These are phyloP conservation scores for Osmerus mordax DNA, from an alignment of 2,113 vertebrate genomes.

Conservation along the genomic window DNA sequence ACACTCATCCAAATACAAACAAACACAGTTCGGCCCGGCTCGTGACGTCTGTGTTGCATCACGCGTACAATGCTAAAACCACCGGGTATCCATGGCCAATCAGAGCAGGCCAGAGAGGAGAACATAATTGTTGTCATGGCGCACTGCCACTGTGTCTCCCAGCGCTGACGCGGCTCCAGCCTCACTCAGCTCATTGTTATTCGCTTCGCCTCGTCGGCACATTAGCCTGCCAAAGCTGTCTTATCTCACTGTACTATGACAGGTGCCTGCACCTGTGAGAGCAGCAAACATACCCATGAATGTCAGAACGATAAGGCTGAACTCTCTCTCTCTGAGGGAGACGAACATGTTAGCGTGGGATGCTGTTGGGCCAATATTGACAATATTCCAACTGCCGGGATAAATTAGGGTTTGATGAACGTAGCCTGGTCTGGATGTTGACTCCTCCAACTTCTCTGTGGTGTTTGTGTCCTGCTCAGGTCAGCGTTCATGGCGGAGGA, in stretches of 20 bases:
- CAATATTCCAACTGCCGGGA: not conserved
- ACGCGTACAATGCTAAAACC: not conserved
- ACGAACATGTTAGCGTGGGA: too few species aligned
- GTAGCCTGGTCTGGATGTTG: not conserved
- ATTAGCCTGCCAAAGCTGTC: constrained; percentile 32
- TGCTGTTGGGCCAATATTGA: too few species aligned
- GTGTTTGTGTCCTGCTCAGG: constrained; percentile 31
- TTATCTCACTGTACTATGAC: constrained; percentile 40
- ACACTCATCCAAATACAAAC: not conserved
- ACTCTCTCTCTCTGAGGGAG: constrained; percentile 9
- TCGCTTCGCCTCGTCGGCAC: constrained; percentile 13
- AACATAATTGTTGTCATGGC: not conserved
- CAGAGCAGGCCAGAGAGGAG: not conserved
- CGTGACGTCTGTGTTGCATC: not conserved
- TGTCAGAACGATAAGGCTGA: constrained; percentile 35
- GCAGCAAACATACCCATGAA: constrained; percentile 33
- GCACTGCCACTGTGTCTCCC: not conserved
- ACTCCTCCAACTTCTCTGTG: not conserved
- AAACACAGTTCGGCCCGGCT: constrained; percentile 5
- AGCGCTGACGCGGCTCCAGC: constrained; percentile 12
- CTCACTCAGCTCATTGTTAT: constrained; percentile 32
- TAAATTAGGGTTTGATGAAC: not conserved
- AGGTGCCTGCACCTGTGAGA: constrained; percentile 19
- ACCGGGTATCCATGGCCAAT: not conserved
- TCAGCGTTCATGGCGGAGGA: constrained; percentile 83